A percentile compares a stretch with the other conserved stretches of the same genome.
phyloP scores from a whole-genome alignment of 2,888 invertebrate species.

The Trilocha varians region DNA sequence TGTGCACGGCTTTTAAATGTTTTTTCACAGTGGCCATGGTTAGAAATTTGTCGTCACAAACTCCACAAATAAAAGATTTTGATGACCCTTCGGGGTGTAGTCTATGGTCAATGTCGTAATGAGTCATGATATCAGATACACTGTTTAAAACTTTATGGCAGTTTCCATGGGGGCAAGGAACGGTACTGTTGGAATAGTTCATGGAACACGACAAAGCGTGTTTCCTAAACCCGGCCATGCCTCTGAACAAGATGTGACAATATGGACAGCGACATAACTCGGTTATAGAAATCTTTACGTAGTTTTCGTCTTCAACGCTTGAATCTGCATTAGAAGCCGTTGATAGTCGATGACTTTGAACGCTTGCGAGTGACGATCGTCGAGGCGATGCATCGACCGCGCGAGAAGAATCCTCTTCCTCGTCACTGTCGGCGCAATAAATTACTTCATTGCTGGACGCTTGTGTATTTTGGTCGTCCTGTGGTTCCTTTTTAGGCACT shows the following conservation, averaged over 20 bases:
- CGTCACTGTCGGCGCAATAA: slow-evolving; percentile 54
- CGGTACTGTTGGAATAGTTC: slow-evolving; percentile 12
- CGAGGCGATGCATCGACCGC: slow-evolving; percentile 32
- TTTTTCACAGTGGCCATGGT: slow-evolving; percentile 16
- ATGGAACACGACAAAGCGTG: slow-evolving; percentile 24
- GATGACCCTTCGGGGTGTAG: slow-evolving; percentile 6
- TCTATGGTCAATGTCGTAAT: slow-evolving; percentile 26
- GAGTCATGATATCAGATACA: slow-evolving; percentile 22
- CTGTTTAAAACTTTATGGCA: background rate
- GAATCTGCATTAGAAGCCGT: background rate
- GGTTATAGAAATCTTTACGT: slow-evolving; percentile 7
- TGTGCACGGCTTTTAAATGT: slow-evolving; percentile 28
- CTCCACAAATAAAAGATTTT: slow-evolving; percentile 20
- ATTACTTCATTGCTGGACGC: slow-evolving; percentile 18
- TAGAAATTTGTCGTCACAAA: slow-evolving; percentile 20
- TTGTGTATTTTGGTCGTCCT: slow-evolving; percentile 10
- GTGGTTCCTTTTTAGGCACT: slow-evolving; percentile 27
- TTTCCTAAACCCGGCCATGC: slow-evolving; percentile 28
- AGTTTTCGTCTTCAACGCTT: background rate
- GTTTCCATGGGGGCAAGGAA: slow-evolving; percentile 4
- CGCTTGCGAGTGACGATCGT: slow-evolving; percentile 14
- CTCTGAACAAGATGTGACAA: slow-evolving; percentile 20
- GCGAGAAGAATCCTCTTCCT: slow-evolving; percentile 27
- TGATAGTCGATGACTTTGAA: background rate
- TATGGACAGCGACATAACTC: slow-evolving; percentile 33